Evolutionary conservation across 2,113 vertebrate species (phyloP).

Genomic region (Dryoscopus gambensis): DNA sequence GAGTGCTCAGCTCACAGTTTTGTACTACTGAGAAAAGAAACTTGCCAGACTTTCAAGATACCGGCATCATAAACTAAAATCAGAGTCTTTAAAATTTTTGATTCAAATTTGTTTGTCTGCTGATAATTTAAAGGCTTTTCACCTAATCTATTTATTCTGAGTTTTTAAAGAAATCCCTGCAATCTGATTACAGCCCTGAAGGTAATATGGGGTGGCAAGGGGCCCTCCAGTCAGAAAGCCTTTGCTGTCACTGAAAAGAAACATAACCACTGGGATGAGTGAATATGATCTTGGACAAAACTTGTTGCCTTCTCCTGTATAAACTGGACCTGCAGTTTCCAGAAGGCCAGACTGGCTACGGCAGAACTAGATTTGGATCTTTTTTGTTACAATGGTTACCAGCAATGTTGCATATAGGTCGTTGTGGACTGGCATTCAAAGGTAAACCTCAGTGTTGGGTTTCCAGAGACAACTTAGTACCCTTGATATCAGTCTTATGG

Average conservation of each 20-base stretch:
- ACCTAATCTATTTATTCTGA: background rate
- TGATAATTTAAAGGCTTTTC: background rate
- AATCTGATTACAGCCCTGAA: background rate
- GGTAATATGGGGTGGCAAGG: background rate
- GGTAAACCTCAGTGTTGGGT: background rate
- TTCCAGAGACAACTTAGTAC: background rate
- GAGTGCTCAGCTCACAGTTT: background rate
- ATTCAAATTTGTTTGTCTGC: background rate
- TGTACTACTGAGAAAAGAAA: background rate
- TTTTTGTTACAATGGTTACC: background rate
- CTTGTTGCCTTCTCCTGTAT: background rate
- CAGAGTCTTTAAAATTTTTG: background rate
- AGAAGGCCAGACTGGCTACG: background rate
- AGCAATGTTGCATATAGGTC: background rate
- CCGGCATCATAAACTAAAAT: background rate
- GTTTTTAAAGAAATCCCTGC: background rate
- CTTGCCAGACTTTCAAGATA: background rate
- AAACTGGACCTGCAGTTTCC: background rate
- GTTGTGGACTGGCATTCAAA: background rate
- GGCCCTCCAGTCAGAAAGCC: background rate
- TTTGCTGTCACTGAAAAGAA: background rate
- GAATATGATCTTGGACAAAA: background rate
- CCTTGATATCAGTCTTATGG: background rate
- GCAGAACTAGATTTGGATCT: background rate
- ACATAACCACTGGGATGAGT: accelerated